Evolutionary conservation across 2,797 vertebrate species (phyloP).

Genomic region (Acrossocheilus wenchowensis): DNA sequence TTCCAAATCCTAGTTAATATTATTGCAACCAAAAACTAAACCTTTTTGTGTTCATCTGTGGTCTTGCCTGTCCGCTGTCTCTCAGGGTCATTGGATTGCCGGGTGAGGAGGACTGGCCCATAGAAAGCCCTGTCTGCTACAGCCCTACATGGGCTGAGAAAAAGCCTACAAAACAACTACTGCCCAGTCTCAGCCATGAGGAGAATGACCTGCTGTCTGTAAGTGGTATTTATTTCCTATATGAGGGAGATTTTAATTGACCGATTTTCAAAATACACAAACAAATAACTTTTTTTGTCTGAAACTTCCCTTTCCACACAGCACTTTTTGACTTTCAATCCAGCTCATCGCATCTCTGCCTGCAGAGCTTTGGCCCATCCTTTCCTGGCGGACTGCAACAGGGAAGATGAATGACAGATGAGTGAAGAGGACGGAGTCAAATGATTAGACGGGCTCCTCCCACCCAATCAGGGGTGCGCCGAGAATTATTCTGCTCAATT

Average conservation of each 20-base stretch:
- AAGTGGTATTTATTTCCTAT: slow-evolving; percentile 52
- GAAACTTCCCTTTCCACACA: slow-evolving; percentile 60
- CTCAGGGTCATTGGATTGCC: slow-evolving; percentile 76
- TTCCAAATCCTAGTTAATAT: background rate
- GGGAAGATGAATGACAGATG: slow-evolving; percentile 7
- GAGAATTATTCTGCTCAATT: slow-evolving; percentile 10
- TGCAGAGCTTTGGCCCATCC: slow-evolving; percentile 74
- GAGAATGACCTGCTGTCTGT: slow-evolving; percentile 77
- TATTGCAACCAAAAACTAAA: background rate
- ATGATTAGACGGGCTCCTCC: slow-evolving; percentile 7
- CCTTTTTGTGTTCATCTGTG: background rate
- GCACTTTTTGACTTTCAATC: slow-evolving; percentile 77
- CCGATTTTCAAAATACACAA: background rate
- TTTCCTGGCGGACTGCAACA: slow-evolving; percentile 67
- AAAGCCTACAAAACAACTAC: slow-evolving; percentile 59
- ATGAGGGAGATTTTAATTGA: background rate
- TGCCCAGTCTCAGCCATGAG: slow-evolving; percentile 66
- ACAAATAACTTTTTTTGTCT: background rate
- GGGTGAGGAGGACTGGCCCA: slow-evolving; percentile 77
- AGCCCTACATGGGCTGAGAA: slow-evolving; percentile 63
- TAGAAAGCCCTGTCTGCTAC: slow-evolving; percentile 72
- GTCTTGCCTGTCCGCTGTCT: background rate
- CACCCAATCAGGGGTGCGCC: background rate
- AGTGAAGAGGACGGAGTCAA: background rate
- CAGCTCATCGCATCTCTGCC: slow-evolving; percentile 75